phyloP scores from a whole-genome alignment of 2,113 vertebrate species.

The Colaptes auratus region DNA sequence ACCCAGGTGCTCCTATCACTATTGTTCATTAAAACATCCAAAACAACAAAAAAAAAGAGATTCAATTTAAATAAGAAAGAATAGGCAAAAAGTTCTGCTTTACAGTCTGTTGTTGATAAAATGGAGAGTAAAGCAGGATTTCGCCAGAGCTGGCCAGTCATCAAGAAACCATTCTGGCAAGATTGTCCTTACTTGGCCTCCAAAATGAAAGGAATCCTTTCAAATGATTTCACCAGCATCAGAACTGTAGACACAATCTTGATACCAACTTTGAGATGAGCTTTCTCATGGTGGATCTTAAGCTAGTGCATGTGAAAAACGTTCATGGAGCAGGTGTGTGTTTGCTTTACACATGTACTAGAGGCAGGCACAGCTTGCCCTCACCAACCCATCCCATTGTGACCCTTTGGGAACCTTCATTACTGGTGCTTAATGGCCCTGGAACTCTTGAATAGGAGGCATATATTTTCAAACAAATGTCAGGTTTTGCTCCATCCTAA shows the following conservation, averaged over 20 bases:
- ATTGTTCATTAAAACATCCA: constrained; percentile 1
- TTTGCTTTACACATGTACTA: not conserved
- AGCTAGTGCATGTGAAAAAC: not conserved
- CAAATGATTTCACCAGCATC: not conserved
- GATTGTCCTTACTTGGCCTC: not conserved
- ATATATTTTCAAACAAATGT: not conserved
- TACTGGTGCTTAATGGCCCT: not conserved
- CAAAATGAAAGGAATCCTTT: not conserved
- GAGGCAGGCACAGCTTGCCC: not conserved
- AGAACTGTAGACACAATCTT: not conserved
- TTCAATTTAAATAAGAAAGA: constrained; percentile 5
- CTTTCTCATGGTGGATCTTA: not conserved
- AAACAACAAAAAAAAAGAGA: not conserved
- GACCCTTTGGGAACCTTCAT: not conserved
- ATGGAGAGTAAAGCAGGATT: not conserved
- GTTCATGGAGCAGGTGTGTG: not conserved
- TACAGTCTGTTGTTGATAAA: not conserved
- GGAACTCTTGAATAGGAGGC: not conserved
- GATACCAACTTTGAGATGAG: not conserved
- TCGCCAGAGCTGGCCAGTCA: not conserved
- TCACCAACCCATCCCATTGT: not conserved
- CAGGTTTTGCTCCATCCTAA: not conserved
- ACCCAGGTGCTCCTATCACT: not conserved
- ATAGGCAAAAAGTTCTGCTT: not conserved
- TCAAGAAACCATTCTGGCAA: not conserved